Evolutionary conservation across 2,797 vertebrate species (phyloP).

Genomic region (Crocidura indochinensis): DNA sequence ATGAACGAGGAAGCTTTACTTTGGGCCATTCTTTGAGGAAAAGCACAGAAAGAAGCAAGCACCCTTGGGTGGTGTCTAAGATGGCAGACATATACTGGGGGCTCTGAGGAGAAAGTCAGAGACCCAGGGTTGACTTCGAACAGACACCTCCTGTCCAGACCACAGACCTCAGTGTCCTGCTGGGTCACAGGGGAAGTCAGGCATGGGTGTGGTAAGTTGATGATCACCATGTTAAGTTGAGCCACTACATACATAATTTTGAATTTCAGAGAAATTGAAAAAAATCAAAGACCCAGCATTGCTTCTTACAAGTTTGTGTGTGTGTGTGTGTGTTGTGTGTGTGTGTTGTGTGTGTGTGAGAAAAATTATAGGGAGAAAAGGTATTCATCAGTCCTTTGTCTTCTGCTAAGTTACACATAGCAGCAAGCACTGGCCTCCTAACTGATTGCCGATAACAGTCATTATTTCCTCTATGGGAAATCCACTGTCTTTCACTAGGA

Average conservation of each 20-base stretch:
- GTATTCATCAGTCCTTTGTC: not conserved
- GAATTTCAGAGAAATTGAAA: constrained; percentile 69
- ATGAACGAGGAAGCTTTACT: not conserved
- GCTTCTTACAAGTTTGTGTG: not conserved
- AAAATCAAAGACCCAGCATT: constrained; percentile 67
- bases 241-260: constrained; percentile 63
- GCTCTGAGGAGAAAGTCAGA: not conserved
- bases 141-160: not conserved
- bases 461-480: constrained; percentile 34
- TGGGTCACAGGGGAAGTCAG: not conserved
- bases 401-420: not conserved
- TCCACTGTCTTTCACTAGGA: not conserved
- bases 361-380: constrained; percentile 15
- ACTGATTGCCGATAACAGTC: not conserved
- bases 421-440: not conserved
- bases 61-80: not conserved
- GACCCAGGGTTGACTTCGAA: too few species aligned
- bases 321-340: not conserved
- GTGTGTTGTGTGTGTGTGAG: not conserved
- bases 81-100: not conserved
- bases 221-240: constrained; percentile 43
- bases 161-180: not conserved
- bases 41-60: fast-evolving
- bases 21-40: fast-evolving
- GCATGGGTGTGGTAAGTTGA: not conserved